Percentiles rank a stretch among this genome's conserved stretches.
These are phyloP conservation scores for Zosterops borbonicus DNA, from an alignment of 2,113 vertebrate species.

Conservation along the genomic window DNA sequence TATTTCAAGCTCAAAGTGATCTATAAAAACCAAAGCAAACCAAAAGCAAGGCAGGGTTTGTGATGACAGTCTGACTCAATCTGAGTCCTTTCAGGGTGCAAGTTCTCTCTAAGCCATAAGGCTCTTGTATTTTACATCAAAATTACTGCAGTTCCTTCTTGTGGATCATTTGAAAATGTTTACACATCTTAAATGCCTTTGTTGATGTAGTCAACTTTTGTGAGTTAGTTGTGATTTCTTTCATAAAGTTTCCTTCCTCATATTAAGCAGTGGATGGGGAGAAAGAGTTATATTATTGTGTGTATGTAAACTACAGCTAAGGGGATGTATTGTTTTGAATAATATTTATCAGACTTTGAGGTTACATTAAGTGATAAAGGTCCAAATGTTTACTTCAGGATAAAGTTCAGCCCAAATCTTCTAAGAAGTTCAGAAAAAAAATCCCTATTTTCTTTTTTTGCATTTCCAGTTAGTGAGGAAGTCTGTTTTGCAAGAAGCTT, in stretches of 20 bases:
- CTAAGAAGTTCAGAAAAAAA: neutral
- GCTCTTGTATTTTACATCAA: neutral
- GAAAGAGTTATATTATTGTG: neutral
- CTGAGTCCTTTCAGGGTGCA: neutral
- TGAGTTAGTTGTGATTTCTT: conserved; percentile 29
- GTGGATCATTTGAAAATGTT: neutral
- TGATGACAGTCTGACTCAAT: neutral
- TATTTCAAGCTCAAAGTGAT: neutral
- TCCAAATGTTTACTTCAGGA: conserved; percentile 10
- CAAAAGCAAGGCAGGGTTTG: neutral
- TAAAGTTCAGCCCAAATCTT: neutral
- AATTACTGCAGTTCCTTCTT: neutral
- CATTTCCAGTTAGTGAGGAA: conserved; percentile 17
- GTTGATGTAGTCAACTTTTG: neutral
- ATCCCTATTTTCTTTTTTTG: fast-evolving
- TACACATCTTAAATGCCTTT: neutral
- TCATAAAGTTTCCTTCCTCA: conserved; percentile 17
- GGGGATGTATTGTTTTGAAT: neutral
- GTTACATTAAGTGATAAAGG: neutral
- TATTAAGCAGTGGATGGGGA: neutral
- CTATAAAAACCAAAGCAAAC: neutral
- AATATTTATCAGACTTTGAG: neutral
- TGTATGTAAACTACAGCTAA: neutral
- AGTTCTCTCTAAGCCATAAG: neutral
- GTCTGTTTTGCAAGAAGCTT: conserved; percentile 8